These are phyloP conservation scores for Platycnemis pennipes DNA, from an alignment of 2,888 invertebrate genomes.

Conservation along the genomic window DNA sequence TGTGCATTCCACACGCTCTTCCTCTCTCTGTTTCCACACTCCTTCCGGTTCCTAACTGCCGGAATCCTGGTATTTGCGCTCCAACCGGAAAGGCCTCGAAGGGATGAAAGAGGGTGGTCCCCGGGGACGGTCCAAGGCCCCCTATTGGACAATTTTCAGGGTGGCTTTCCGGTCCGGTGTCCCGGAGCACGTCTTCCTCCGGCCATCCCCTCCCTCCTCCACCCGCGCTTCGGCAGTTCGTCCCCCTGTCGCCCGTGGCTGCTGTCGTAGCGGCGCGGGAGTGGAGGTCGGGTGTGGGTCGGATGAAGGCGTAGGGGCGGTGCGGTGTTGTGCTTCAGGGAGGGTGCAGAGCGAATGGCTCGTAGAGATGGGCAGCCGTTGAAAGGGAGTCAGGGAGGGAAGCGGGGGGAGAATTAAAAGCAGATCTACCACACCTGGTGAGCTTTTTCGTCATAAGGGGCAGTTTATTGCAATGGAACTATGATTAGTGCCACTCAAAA, in stretches of 20 bases:
- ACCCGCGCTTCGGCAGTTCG: not conserved
- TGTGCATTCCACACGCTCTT: not conserved
- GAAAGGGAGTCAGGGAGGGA: not conserved
- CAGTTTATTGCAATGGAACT: too few species aligned
- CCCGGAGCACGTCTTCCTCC: not conserved
- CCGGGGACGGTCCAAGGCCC: not conserved
- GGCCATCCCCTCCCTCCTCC: not conserved
- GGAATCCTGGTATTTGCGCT: constrained; percentile 59
- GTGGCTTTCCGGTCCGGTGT: not conserved
- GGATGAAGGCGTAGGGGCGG: too few species aligned
- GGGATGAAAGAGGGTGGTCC: not conserved
- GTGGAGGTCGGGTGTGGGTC: not conserved
- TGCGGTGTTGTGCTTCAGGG: not conserved
- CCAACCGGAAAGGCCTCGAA: constrained; percentile 45
- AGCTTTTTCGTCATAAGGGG: too few species aligned
- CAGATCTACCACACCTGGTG: not conserved
- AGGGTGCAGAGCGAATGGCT: not conserved
- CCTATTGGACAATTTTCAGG: constrained; percentile 43
- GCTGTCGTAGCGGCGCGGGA: not conserved
- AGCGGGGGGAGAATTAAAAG: not conserved
- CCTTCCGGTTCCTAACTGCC: constrained; percentile 54
- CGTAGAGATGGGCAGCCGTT: too few species aligned
- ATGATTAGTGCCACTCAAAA: too few species aligned
- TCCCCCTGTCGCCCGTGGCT: constrained; percentile 6
- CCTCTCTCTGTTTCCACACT: not conserved